Percentiles rank a stretch among this genome's conserved stretches.
Conservation (phyloP, 2,888 invertebrate species). For the Chaetoderma sp. region DNA sequence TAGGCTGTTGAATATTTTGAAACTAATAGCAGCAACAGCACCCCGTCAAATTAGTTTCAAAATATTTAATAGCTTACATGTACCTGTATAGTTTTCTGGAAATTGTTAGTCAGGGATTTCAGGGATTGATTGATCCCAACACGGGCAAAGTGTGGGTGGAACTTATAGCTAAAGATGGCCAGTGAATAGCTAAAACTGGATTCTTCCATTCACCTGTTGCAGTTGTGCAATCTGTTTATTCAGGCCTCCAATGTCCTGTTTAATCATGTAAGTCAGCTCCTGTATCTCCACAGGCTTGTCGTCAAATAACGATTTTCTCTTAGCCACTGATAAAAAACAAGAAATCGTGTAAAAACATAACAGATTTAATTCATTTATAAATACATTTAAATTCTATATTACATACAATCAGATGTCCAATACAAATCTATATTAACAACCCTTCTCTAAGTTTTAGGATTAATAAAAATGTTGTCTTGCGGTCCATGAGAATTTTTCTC, state of each 20-base stretch:
- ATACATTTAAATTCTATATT: neutral
- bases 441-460: neutral
- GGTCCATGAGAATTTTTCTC: neutral
- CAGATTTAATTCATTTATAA: neutral
- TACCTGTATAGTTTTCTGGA: no score
- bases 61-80: no score
- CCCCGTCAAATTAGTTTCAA: no score
- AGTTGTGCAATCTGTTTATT: conserved; percentile 96
- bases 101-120: no score
- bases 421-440: neutral
- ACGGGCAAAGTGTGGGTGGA: no score
- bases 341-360: neutral
- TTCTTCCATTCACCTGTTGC: conserved; percentile 64
- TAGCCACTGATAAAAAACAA: conserved; percentile 78
- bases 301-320: conserved; percentile 95
- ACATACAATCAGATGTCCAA: neutral
- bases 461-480: neutral
- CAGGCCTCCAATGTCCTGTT: conserved; percentile 92
- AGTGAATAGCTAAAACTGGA: neutral
- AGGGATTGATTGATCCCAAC: no score
- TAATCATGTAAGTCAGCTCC: conserved; percentile 96
- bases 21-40: no score
- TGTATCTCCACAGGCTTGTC: conserved; percentile 97
- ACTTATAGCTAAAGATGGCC: no score
- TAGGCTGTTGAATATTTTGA: no score